phyloP scores from a whole-genome alignment of 2,888 invertebrate genomes.

The Cerceris rybyensis region DNA sequence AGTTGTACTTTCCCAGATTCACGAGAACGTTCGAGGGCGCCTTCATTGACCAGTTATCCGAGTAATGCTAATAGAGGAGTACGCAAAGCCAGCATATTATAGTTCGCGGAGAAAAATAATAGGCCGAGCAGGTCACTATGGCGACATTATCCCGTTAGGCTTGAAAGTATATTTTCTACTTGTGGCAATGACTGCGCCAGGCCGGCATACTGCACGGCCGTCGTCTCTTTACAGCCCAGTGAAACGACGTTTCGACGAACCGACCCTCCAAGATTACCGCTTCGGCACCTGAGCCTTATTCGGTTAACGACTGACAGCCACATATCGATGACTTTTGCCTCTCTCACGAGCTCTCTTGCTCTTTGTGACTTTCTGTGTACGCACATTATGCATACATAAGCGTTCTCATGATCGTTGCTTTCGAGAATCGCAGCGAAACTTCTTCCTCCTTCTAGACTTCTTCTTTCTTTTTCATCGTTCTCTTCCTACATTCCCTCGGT shows the following conservation, averaged over 20 bases:
- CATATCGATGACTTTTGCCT: constrained; percentile 29
- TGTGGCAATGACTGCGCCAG: constrained; percentile 62
- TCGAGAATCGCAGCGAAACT: constrained; percentile 39
- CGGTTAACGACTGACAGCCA: constrained; percentile 56
- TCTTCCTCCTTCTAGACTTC: constrained; percentile 30
- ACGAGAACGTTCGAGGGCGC: constrained; percentile 9
- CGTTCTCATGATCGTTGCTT: constrained; percentile 29
- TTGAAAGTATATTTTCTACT: constrained; percentile 71
- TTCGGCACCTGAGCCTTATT: constrained; percentile 61
- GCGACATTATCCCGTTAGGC: constrained; percentile 71
- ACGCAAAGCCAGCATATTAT: constrained; percentile 51
- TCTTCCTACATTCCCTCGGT: not conserved
- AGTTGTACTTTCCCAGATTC: not conserved
- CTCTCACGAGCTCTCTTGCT: not conserved
- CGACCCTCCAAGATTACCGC: constrained; percentile 52
- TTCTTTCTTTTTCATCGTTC: constrained; percentile 15
- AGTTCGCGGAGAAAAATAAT: constrained; percentile 64
- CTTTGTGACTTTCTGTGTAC: not conserved
- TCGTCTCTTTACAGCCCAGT: constrained; percentile 37
- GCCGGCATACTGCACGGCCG: constrained; percentile 14
- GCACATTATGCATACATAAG: constrained; percentile 26
- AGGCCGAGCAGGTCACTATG: constrained; percentile 69
- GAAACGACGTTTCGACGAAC: constrained; percentile 42
- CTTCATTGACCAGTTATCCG: constrained; percentile 36
- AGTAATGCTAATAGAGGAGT: constrained; percentile 56